Evolutionary conservation across 2,888 invertebrate genomes (phyloP), one percentile per base, ranked within the genome.

Genomic region (Beris morrisii): DNA sequence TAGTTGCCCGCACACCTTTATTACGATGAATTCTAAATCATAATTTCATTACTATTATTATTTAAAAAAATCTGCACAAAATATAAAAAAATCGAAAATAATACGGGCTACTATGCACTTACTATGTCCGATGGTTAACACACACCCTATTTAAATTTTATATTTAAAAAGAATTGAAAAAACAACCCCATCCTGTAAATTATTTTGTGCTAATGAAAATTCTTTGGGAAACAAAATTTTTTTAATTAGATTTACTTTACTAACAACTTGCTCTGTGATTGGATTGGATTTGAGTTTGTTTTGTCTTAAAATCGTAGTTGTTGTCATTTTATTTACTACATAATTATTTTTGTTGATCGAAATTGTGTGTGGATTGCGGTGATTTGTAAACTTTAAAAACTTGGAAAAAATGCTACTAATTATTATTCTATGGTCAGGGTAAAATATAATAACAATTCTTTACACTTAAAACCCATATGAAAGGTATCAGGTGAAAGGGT

Each of bases 71-170:
- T 22, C 6, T 28, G 11, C 52, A 28, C 28, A 53, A 30, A 53
- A 30, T 22, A 11, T 48, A 4, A 48, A 48, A 56, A 46, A 64
- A 22, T 2, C 3, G 22, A 22, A 22, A 22, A 22, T 22, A 22
- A 53, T 45, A 52, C 53, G 28, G 65, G 58, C 58, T 38, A 52
- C 65, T 57, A 57, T 65, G 58, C 57, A 65, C 65, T 58, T 52
- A 65, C n/a, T 73, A 80, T 80, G 80, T 80, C 80, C 77, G 76
- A 77, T 80, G 80, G 80, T 80, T 80, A 71, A 79, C 79, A 80
- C 80, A 80, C 80, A 52, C 52, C 65, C 57, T 46, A 38, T 38
- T 38, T 22, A 22, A 22, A 22, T 22, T 22, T 22, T 22, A 13
- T 31, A 55, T 38, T 38, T 38, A 38, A 7, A 38, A 38, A 38